A percentile compares a stretch with the other conserved stretches of the same genome.
These are phyloP conservation scores for Elachura formosa DNA, from an alignment of 2,113 vertebrate species.

Conservation along the genomic window DNA sequence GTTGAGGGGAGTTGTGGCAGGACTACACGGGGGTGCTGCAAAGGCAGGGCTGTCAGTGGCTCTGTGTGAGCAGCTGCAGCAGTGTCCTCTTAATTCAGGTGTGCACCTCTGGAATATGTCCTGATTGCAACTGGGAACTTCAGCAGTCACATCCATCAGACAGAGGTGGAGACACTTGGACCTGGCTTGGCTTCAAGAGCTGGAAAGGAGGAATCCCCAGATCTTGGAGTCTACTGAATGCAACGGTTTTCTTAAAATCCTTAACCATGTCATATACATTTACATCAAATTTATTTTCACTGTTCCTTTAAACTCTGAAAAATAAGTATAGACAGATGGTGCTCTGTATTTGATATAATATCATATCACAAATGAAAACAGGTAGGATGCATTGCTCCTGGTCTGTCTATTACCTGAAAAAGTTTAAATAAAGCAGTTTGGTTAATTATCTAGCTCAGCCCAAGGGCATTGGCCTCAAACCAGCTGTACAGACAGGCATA, in stretches of 20 bases:
- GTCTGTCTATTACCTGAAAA: neutral
- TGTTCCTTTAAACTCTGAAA: neutral
- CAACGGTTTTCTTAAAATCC: neutral
- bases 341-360: neutral
- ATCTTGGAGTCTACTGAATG: neutral
- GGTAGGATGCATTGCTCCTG: neutral
- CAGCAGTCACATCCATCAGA: neutral
- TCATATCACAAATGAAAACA: neutral
- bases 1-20: neutral
- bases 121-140: neutral
- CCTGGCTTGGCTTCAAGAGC: neutral
- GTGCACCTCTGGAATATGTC: neutral
- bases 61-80: neutral
- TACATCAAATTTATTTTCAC: neutral
- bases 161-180: neutral
- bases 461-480: neutral
- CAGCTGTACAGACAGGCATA: neutral
- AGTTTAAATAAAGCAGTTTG: neutral
- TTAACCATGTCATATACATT: neutral
- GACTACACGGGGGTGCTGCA: fast-evolving
- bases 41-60: fast-evolving
- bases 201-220: neutral
- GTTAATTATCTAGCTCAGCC: neutral
- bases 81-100: fast-evolving
- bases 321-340: neutral